Conservation (phyloP, 2,113 vertebrate genomes). For the Felis catus region DNA sequence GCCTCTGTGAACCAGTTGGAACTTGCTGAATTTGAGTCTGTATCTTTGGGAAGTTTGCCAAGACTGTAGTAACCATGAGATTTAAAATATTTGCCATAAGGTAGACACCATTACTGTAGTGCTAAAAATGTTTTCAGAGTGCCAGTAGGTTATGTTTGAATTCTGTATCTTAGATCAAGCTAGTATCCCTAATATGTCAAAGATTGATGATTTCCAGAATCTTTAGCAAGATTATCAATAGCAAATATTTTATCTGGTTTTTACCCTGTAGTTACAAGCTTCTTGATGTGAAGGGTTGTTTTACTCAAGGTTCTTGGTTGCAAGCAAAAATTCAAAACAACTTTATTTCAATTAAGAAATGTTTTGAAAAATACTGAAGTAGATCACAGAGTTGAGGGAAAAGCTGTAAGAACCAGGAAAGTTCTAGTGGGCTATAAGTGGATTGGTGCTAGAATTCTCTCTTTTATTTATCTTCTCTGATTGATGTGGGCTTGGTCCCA, state of each 20-base stretch:
- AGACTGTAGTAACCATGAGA: background rate
- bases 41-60: background rate
- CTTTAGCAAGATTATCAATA: background rate
- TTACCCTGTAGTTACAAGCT: background rate
- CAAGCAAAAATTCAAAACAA: background rate
- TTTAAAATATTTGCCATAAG: background rate
- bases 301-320: background rate
- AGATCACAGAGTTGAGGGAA: background rate
- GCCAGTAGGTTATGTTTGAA: background rate
- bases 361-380: background rate
- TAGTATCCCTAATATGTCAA: background rate
- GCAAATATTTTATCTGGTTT: background rate
- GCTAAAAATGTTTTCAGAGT: constrained; percentile 8
- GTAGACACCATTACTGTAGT: background rate
- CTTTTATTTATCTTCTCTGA: background rate
- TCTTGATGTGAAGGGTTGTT: background rate
- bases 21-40: background rate
- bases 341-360: background rate
- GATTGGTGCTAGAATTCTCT: background rate
- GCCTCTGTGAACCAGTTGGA: background rate
- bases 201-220: background rate
- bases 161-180: background rate
- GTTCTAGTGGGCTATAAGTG: background rate
- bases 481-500: background rate
- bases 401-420: background rate